Conservation (phyloP, 2,888 invertebrate genomes). For the Heteropelma amictum region DNA sequence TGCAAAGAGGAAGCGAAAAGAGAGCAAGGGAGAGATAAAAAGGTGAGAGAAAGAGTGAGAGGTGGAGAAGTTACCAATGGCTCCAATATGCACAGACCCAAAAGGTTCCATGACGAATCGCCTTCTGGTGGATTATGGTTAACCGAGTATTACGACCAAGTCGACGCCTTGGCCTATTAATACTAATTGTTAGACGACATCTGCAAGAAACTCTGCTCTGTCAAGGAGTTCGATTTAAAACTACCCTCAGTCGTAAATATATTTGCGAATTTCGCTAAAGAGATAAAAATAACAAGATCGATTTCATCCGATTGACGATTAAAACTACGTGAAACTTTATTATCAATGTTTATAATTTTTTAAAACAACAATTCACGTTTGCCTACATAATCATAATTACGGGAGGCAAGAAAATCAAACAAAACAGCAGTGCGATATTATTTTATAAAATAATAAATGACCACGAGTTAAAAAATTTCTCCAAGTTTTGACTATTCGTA, state of each 20-base stretch:
- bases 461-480: too few relatives aligned
- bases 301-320: conserved; percentile 16
- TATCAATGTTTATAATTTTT: background rate
- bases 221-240: conserved; percentile 17
- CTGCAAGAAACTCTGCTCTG: conserved; percentile 9
- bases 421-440: too few relatives aligned
- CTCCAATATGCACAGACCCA: conserved; percentile 11
- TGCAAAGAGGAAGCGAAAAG: conserved; percentile 14
- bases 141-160: conserved; percentile 42
- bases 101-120: conserved; percentile 57
- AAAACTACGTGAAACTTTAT: background rate
- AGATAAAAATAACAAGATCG: conserved; percentile 16
- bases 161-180: conserved; percentile 29
- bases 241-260: conserved; percentile 47
- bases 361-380: background rate
- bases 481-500: conserved; percentile 8
- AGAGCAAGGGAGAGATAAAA: background rate
- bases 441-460: too few relatives aligned
- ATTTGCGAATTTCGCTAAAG: conserved; percentile 25
- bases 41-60: background rate
- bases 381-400: too few relatives aligned
- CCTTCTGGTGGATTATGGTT: conserved; percentile 52
- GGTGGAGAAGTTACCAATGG: conserved; percentile 23
- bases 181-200: conserved; percentile 52
- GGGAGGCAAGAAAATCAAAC: too few relatives aligned